Base-by-base conservation (phyloP, 1,140 invertebrate species). In the Trissolcus basalis region DNA sequence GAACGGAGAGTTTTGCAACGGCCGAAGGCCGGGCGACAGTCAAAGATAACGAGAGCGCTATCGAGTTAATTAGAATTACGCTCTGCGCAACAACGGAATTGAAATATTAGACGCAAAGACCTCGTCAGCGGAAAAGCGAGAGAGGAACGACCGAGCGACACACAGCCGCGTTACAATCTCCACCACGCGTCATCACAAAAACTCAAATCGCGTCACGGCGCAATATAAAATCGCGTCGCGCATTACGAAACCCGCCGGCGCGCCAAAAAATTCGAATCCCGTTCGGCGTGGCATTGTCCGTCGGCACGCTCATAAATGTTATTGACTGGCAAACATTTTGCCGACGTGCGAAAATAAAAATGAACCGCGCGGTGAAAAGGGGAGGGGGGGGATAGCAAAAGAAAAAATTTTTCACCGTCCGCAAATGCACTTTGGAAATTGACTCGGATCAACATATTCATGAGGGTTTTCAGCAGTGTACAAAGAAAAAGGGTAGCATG, bases 31-130 rank as follows among this genome's bases (percentile, higher is more conserved):
- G 71, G 41, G 53, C 43, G 63, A 51, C 71, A 51, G 50, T 74
- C 68, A 58, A 61, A 68, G 71, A 74, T 74, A 74, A 68, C 58
- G 47, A 68, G 71, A 68, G 71, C 71, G n/a, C 71, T 74, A 74
- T 74, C 71, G 58, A 68, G 64, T 74, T 74, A 68, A 74, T 74
- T 74, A 74, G 63, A 63, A 68, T 68, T 47, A 67, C 49, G 67
- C 45, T 74, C 41, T 59, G 45, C 63, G 64, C 45, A 51, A 47
- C 33, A 39, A 27, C 50, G 33, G 41, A 74, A 68, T 63, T 56
- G 51, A 74, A 68, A 74, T 74, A 43, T 74, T 68, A 45, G 50
- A 47, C 45, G 64, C 63, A 48, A 74, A 63, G 41, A 39, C 9
- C 9, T 39, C 9, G n/a, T 39, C 36, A 39, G 19, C 19, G 6